phyloP scores from a whole-genome alignment of 2,113 vertebrate genomes.

The Marmota monax region DNA sequence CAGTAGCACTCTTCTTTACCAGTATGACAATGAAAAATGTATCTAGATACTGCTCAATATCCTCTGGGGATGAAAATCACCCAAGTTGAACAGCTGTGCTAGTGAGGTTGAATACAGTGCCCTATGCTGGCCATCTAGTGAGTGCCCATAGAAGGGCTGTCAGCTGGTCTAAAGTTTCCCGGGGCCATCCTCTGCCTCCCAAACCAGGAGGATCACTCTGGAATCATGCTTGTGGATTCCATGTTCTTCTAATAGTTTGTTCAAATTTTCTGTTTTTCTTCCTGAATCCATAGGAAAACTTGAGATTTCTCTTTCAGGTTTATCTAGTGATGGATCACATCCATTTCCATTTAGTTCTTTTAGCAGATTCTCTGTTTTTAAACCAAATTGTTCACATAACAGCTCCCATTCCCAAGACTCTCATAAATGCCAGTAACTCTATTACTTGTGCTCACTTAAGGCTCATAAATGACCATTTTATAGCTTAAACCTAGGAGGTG shows the following conservation, averaged over 20 bases:
- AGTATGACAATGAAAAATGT: background rate
- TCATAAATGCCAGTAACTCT: conserved; percentile 11
- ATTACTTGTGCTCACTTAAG: background rate
- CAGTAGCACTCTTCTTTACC: background rate
- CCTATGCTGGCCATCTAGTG: background rate
- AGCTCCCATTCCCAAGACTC: background rate
- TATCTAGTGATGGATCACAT: background rate
- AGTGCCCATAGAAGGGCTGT: background rate
- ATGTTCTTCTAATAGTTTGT: background rate
- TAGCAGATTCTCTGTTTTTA: conserved; percentile 46
- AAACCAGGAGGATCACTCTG: background rate
- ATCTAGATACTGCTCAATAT: background rate
- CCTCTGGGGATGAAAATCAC: background rate
- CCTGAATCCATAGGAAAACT: background rate
- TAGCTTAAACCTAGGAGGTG: conserved; percentile 6
- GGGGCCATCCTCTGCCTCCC: background rate
- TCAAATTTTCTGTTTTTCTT: conserved; percentile 30
- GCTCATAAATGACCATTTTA: conserved; percentile 2
- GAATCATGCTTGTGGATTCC: background rate
- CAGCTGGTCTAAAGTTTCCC: background rate
- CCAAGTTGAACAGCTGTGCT: background rate
- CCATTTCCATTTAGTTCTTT: conserved; percentile 2
- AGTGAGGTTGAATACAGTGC: background rate
- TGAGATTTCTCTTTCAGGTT: background rate
- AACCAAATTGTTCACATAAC: background rate